A percentile compares a stretch with the other conserved stretches of the same genome.
phyloP scores from a whole-genome alignment of 1,140 invertebrate genomes.

The Zaprionus tsacasi region DNA sequence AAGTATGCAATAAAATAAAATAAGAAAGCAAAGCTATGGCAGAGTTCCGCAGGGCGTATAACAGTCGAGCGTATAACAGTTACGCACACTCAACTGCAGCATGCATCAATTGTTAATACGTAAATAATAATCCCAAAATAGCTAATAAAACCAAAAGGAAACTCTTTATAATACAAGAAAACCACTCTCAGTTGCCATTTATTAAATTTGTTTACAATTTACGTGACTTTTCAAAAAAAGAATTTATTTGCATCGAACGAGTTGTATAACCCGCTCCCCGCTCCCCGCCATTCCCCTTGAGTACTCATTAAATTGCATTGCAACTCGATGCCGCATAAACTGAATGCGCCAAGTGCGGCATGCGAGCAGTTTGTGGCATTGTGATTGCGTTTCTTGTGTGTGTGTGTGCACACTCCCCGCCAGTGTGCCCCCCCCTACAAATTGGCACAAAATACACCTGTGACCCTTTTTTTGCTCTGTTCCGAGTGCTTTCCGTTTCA shows the following conservation, averaged over 20 bases:
- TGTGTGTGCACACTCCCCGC: neutral
- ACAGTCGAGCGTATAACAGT: too few species aligned
- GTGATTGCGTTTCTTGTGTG: conserved; percentile 8
- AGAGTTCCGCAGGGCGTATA: too few species aligned
- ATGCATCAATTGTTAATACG: too few species aligned
- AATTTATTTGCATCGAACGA: conserved; percentile 21
- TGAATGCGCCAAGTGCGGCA: conserved; percentile 17
- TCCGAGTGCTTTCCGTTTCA: conserved; percentile 8
- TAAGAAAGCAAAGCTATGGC: too few species aligned
- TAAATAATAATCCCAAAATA: too few species aligned
- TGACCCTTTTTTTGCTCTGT: conserved; percentile 52
- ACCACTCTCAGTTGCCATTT: neutral
- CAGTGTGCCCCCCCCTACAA: conserved; percentile 33
- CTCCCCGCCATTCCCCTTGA: neutral
- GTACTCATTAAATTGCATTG: conserved; percentile 39
- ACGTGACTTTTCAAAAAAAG: neutral
- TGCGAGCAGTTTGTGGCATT: conserved; percentile 45
- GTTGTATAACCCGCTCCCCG: neutral
- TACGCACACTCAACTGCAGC: too few species aligned
- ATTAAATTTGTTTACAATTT: neutral
- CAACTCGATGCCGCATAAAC: conserved; percentile 13
- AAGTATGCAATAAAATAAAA: too few species aligned
- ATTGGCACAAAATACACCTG: conserved; percentile 75
- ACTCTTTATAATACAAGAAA: neutral
- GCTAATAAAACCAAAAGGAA: neutral